Evolutionary conservation across 2,113 vertebrate species (phyloP).

Genomic region (Myiozetetes cayanensis): DNA sequence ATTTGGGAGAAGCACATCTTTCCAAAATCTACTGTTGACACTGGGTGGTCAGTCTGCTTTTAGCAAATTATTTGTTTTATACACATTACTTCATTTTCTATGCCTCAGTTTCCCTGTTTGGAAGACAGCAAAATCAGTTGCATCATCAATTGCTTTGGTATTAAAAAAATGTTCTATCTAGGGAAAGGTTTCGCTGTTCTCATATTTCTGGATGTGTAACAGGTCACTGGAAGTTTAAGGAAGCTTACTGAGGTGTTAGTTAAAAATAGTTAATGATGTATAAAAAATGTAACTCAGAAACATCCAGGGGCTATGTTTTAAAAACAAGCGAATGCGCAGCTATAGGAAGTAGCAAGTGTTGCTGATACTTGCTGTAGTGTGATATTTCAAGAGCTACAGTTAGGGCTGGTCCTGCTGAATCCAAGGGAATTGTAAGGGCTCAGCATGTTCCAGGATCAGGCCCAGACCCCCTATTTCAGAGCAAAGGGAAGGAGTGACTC

Average conservation of each 20-base stretch:
- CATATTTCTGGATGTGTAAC: not conserved
- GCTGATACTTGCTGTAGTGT: not conserved
- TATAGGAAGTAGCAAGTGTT: not conserved
- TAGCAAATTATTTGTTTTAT: not conserved
- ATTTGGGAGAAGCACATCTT: not conserved
- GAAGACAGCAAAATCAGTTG: not conserved
- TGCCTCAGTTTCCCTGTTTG: conserved; percentile 4
- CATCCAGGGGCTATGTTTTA: not conserved
- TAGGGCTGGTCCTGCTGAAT: not conserved
- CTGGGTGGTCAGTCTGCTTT: not conserved
- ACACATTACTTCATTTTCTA: not conserved
- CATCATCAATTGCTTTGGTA: not conserved
- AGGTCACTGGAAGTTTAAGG: not conserved
- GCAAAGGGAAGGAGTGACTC: not conserved
- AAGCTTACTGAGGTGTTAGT: not conserved
- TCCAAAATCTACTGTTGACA: not conserved
- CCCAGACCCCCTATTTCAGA: not conserved
- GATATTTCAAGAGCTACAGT: not conserved
- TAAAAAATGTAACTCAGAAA: not conserved
- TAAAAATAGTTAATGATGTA: conserved; percentile 3
- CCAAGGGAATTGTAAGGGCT: not conserved
- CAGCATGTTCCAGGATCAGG: not conserved
- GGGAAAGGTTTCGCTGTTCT: not conserved
- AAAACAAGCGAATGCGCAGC: not conserved
- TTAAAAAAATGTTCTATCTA: not conserved